Evolutionary conservation across 1,140 invertebrate species (phyloP).

Genomic region (Tetraneura akinire): DNA sequence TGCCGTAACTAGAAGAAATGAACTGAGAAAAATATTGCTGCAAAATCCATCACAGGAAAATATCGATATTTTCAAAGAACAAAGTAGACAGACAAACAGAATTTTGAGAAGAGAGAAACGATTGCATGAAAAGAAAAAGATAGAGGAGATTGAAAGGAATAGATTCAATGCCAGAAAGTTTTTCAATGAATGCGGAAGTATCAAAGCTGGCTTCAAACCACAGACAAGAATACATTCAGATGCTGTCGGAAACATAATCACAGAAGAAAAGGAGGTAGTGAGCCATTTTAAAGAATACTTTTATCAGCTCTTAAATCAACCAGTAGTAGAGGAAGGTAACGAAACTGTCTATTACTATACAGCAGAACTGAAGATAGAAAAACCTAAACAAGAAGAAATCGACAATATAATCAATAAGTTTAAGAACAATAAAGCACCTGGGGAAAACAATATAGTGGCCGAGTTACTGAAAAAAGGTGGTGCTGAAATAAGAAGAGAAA

Average conservation of each 20-base stretch:
- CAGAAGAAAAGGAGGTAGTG: not conserved
- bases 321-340: not conserved
- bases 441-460: conserved; percentile 17
- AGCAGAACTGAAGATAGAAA: no score
- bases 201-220: conserved; percentile 8
- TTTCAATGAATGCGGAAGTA: no score
- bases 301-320: conserved; percentile 2
- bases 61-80: conserved; percentile 2
- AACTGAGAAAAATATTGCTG: not conserved
- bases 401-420: no score
- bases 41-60: not conserved
- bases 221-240: conserved; percentile 13
- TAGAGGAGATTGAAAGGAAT: conserved; percentile 3
- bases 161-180: no score
- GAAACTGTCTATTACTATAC: no score
- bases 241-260: not conserved
- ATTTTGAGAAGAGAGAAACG: conserved; percentile 26
- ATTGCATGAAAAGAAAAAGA: conserved; percentile 21
- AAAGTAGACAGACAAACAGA: not conserved
- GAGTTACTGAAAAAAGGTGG: not conserved
- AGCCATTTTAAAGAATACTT: conserved; percentile 20
- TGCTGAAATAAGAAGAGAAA: not conserved
- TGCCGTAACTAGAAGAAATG: not conserved
- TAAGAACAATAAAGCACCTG: no score
- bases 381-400: no score